A percentile compares a stretch with the other conserved stretches of the same genome.
phyloP scores from a whole-genome alignment of 2,797 vertebrate species.

The Malurus leucopterus region DNA sequence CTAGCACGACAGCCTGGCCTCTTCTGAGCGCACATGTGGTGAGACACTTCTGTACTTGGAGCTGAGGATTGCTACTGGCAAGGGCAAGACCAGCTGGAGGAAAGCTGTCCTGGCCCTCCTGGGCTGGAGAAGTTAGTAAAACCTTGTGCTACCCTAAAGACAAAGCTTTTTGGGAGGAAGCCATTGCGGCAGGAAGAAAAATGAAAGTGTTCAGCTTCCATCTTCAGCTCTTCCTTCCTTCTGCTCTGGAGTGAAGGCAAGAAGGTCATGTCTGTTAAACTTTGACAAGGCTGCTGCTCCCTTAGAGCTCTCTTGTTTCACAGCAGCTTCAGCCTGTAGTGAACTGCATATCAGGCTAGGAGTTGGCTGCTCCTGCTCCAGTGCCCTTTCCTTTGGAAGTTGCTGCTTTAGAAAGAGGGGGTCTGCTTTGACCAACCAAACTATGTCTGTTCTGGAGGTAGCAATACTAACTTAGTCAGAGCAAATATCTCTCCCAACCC shows the following conservation, averaged over 20 bases:
- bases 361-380: background rate
- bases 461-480: background rate
- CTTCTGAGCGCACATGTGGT: background rate
- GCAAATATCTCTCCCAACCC: background rate
- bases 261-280: background rate
- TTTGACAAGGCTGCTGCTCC: background rate
- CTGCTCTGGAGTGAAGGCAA: background rate
- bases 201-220: accelerated
- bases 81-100: background rate
- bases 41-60: background rate
- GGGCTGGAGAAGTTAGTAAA: background rate
- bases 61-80: background rate
- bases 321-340: background rate
- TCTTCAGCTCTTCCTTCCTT: background rate
- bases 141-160: background rate
- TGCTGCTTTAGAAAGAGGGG: background rate
- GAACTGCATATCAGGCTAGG: background rate
- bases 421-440: background rate
- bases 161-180: background rate
- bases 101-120: background rate
- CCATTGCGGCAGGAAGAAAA: background rate
- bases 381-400: background rate
- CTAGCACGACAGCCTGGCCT: background rate
- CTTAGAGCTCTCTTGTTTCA: background rate
- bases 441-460: background rate